phyloP scores from a whole-genome alignment of 2,888 invertebrate genomes.

The Eurois occulta region DNA sequence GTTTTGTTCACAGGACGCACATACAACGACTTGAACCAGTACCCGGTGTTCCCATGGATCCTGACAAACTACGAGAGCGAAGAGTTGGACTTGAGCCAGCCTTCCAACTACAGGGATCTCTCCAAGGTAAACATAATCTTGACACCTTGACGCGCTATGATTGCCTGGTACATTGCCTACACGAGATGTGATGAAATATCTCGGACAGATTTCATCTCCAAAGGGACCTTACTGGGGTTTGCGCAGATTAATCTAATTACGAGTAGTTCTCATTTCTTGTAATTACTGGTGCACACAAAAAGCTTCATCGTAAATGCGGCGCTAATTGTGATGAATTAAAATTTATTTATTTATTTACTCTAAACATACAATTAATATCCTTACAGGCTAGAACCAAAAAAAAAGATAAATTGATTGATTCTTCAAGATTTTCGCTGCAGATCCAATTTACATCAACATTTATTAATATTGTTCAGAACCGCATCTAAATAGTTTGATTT shows the following conservation, averaged over 20 bases:
- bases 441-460: constrained; percentile 2
- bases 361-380: too few relatives aligned
- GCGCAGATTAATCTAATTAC: background rate
- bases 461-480: background rate
- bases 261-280: background rate
- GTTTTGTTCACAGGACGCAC: constrained; percentile 95
- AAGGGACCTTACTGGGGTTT: background rate
- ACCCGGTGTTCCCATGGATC: constrained; percentile 99
- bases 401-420: background rate
- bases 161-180: constrained; percentile 29
- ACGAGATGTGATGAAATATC: constrained; percentile 31
- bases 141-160: constrained; percentile 1
- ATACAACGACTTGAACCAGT: constrained; percentile 99
- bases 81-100: constrained; percentile 98
- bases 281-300: background rate
- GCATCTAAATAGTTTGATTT: background rate
- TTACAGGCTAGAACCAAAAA: too few relatives aligned
- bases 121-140: constrained; percentile 93
- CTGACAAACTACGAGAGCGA: constrained; percentile 99
- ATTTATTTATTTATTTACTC: too few relatives aligned
- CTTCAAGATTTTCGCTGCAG: background rate
- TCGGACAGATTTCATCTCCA: constrained; percentile 6
- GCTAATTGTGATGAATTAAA: constrained; percentile 17
- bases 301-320: background rate
- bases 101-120: constrained; percentile 99